These are phyloP conservation scores for Anastrepha ludens DNA, from an alignment of 1,140 invertebrate species.

Conservation along the genomic window DNA sequence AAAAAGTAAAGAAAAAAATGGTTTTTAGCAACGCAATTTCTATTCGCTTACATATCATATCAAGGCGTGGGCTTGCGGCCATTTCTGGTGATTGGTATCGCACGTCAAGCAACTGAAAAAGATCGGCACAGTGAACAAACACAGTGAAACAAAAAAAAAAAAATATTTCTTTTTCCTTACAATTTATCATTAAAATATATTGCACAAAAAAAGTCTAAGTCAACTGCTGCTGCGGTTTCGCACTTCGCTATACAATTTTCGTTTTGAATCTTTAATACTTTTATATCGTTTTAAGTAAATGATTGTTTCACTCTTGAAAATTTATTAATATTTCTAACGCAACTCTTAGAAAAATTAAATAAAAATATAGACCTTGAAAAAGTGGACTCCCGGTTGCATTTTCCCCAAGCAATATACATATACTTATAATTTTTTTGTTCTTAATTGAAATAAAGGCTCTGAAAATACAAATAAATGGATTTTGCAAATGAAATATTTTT, in stretches of 20 bases:
- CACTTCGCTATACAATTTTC: no score
- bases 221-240: no score
- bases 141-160: no score
- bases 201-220: background rate
- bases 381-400: background rate
- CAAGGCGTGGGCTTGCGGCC: background rate
- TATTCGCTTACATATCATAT: background rate
- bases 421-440: background rate
- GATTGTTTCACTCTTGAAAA: no score
- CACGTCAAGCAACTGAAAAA: background rate
- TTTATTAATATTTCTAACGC: background rate
- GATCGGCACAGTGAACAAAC: background rate
- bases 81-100: background rate
- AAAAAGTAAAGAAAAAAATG: background rate
- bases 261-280: no score
- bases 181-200: conserved; percentile 30
- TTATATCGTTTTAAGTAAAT: no score
- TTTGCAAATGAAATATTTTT: conserved; percentile 28
- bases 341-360: background rate
- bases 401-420: background rate
- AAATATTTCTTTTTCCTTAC: background rate
- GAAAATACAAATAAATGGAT: conserved; percentile 16
- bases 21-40: background rate
- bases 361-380: background rate
- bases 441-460: background rate